These are phyloP conservation scores for Xiphophorus couchianus DNA, from an alignment of 2,113 vertebrate species.

Conservation along the genomic window DNA sequence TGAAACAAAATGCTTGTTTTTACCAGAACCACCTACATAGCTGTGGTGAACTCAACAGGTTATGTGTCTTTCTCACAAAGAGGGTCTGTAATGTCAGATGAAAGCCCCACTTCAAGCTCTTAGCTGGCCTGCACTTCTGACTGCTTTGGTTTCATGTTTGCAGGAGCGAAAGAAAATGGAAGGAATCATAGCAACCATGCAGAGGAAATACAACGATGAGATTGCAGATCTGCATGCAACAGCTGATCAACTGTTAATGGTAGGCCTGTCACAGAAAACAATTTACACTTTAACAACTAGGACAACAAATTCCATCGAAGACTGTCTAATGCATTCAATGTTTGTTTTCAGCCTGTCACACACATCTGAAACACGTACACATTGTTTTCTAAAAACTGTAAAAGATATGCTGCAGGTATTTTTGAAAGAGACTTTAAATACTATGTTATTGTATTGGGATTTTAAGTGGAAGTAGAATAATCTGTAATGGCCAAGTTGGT, in stretches of 20 bases:
- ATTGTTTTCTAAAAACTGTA: neutral
- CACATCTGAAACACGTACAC: neutral
- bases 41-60: constrained; percentile 33
- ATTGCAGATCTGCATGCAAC: constrained; percentile 72
- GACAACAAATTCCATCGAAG: neutral
- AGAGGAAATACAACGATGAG: constrained; percentile 74
- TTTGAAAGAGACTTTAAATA: neutral
- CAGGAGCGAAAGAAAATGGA: constrained; percentile 81
- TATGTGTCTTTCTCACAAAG: constrained; percentile 63
- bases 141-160: constrained; percentile 60
- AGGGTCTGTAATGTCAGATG: constrained; percentile 54
- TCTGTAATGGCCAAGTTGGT: too few species aligned
- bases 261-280: constrained; percentile 24
- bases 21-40: constrained; percentile 46
- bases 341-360: neutral
- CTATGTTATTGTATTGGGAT: too few species aligned
- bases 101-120: constrained; percentile 58
- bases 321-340: neutral
- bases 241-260: constrained; percentile 75
- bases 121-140: constrained; percentile 24
- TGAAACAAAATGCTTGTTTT: neutral
- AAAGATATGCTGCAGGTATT: neutral
- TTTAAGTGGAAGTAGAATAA: too few species aligned
- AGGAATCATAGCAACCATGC: constrained; percentile 57
- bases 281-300: neutral